phyloP scores from a whole-genome alignment of 1,140 invertebrate genomes.

The Pemphigus obesinymphae region DNA sequence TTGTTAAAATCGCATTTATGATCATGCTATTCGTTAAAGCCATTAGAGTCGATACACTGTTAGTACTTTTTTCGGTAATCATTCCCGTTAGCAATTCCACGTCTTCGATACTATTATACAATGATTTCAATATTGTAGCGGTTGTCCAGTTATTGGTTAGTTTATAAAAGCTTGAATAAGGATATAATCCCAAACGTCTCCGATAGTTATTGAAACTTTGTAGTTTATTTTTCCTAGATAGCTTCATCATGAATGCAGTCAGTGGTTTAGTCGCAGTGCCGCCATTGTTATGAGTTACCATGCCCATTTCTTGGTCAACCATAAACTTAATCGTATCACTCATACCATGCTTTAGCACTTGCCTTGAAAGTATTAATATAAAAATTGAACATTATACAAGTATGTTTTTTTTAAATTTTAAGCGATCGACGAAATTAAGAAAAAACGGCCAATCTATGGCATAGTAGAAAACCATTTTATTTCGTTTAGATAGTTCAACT shows the following conservation, averaged over 20 bases:
- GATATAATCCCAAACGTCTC: background rate
- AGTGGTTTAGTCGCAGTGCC: background rate
- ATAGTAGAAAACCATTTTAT: background rate
- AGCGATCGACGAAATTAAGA: too few species aligned
- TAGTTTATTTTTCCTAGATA: background rate
- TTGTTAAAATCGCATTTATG: background rate
- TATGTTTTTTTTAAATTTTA: background rate
- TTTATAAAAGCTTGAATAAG: background rate
- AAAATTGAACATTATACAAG: background rate
- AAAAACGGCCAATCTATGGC: too few species aligned
- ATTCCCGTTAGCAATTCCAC: background rate
- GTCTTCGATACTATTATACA: background rate
- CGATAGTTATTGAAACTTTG: conserved; percentile 16
- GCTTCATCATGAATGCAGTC: background rate
- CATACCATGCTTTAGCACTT: background rate
- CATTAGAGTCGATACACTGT: background rate
- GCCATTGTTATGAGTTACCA: background rate
- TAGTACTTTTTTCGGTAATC: background rate
- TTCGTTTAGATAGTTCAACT: background rate
- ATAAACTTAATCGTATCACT: background rate
- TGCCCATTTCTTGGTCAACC: background rate
- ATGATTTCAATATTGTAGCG: background rate
- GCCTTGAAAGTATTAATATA: background rate
- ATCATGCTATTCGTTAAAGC: background rate
- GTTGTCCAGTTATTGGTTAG: background rate